Evolutionary conservation across 2,797 vertebrate species (phyloP), one percentile per base, ranked within the genome.

Genomic region (Geotrypetes seraphini): DNA sequence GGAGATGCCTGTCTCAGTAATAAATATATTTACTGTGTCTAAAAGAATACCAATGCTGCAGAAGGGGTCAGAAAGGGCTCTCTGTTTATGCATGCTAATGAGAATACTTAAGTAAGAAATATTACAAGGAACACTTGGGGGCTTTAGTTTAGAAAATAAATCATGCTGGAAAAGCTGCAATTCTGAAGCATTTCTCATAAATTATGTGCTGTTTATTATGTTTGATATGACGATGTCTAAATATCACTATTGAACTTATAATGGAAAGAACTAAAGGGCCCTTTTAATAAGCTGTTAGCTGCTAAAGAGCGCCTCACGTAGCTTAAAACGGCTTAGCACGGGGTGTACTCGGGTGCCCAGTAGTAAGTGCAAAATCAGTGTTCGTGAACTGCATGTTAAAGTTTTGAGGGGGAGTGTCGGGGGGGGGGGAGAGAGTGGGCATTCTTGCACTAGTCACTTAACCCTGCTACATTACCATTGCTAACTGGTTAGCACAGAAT

Each of bases 11-110:
- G 65, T 24, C 38, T 40, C 34, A 43, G 27, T 7, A 13, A 24
- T 21, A 49, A 57, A 57, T 53, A 23, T 60, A 49, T 47, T 41
- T 47, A 49, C 29, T 52, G 12, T 9, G 11, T 39, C 33, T 16
- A 7, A 19, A 55, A 42, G 24, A 51, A 65, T 21, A 51, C 3
- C 28, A 37, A 17, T 43, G 39, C 31, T 20, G 57, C 13, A 1
- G 5, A 29, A 19, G 23, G 56, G 23, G 36, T 8, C 13, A 3
- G 39, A 39, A 60, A 47, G 16, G 11, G 12, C 12, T 50, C 19
- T 28, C 32, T 44, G 31, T 24, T 63, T 44, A 38, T 11, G 22
- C 24, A 51, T 33, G 16, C 33, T 57, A 48, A 36, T 12, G 33
- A 50, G 31, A 59, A 41, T 3, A 16, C 43, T 36, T 39, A 26